A percentile compares a stretch with the other conserved stretches of the same genome.
These are phyloP conservation scores for Plodia interpunctella DNA, from an alignment of 1,140 invertebrate species.

Conservation along the genomic window DNA sequence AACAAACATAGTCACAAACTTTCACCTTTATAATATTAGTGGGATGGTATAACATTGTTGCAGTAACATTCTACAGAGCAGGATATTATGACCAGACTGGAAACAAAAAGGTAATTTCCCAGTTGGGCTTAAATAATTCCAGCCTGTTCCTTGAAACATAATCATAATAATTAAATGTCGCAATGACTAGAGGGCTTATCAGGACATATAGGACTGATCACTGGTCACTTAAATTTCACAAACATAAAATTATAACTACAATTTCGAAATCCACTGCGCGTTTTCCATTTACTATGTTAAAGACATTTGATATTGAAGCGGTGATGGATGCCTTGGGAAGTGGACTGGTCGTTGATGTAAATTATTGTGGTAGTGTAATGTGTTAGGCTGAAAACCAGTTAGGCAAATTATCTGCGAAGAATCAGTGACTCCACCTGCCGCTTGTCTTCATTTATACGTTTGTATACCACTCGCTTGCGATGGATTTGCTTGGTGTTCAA, in stretches of 20 bases:
- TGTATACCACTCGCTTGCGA: conserved; percentile 38
- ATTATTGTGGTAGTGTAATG: conserved; percentile 30
- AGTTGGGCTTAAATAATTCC: background rate
- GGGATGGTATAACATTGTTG: too few species aligned
- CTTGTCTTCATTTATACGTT: conserved; percentile 43
- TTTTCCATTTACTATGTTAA: background rate
- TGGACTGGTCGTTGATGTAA: conserved; percentile 15
- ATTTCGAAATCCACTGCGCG: background rate
- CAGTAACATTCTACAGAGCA: background rate
- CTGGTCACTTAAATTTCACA: conserved; percentile 28
- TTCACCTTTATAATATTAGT: too few species aligned
- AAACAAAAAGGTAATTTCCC: background rate
- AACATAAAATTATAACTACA: background rate
- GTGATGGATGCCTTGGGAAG: conserved; percentile 29
- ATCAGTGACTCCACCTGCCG: conserved; percentile 67
- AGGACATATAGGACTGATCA: conserved; percentile 51
- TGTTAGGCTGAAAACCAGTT: conserved; percentile 67
- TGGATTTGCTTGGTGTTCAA: conserved; percentile 22
- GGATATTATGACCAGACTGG: background rate
- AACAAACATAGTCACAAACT: too few species aligned
- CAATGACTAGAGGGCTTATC: conserved; percentile 57
- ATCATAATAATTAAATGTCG: conserved; percentile 66
- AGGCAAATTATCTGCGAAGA: conserved; percentile 70
- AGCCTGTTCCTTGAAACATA: conserved; percentile 46
- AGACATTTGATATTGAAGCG: background rate